Conservation (phyloP, 2,113 vertebrate genomes). For the Epinephelus moara region DNA sequence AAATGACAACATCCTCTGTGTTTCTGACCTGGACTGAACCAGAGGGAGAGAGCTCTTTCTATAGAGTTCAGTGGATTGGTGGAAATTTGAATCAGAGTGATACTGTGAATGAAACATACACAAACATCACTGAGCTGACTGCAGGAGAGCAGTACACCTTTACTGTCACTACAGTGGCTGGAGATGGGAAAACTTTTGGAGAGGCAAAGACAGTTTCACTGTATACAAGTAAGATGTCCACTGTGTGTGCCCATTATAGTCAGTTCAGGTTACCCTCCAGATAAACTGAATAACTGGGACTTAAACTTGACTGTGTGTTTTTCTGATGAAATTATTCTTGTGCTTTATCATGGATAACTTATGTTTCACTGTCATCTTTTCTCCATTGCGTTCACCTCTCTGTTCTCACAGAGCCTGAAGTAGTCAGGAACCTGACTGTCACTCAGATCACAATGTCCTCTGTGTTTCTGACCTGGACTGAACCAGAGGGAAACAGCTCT, state of each 20-base stretch:
- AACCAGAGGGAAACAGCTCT: conserved; percentile 29
- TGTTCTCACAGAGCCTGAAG: conserved; percentile 31
- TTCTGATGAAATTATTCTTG: no score
- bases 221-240: no score
- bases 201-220: no score
- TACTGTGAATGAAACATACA: neutral
- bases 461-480: conserved; percentile 37
- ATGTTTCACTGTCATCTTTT: no score
- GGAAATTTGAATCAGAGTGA: no score
- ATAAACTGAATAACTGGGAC: no score
- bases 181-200: no score
- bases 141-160: conserved; percentile 37
- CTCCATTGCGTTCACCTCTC: no score
- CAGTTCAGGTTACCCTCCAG: no score
- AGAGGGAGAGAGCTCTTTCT: conserved; percentile 29
- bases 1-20: conserved; percentile 48
- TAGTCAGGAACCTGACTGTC: neutral
- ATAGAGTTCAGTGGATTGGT: conserved; percentile 8
- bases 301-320: no score
- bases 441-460: conserved; percentile 25
- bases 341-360: no score
- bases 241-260: no score
- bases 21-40: conserved; percentile 39
- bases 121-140: conserved; percentile 41
- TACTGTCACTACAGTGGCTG: neutral